Evolutionary conservation across 2,888 invertebrate genomes (phyloP).

Genomic region (Bellardia pandia): DNA sequence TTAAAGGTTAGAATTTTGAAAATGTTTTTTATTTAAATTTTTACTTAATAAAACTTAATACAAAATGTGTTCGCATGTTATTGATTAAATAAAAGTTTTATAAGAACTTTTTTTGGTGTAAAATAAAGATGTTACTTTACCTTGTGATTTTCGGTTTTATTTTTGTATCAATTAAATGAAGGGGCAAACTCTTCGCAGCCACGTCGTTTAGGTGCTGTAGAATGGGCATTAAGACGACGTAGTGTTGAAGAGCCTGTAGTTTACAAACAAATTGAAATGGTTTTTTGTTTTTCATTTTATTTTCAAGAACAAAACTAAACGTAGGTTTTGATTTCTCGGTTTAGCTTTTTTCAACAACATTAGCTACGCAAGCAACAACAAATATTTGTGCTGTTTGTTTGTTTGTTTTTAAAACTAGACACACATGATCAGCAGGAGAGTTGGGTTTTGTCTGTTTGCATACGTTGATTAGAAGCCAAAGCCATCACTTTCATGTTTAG

Average conservation of each 20-base stretch:
- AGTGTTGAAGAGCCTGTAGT: slow-evolving; percentile 72
- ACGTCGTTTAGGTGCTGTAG: slow-evolving; percentile 70
- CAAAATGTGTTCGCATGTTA: slow-evolving; percentile 47
- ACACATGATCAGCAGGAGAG: slow-evolving; percentile 70
- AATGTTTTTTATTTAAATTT: slow-evolving; percentile 13
- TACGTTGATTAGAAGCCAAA: slow-evolving; percentile 70
- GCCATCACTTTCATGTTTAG: slow-evolving; percentile 65
- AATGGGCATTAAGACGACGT: slow-evolving; percentile 69
- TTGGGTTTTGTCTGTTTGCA: slow-evolving; percentile 55
- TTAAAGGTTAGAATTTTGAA: slow-evolving; percentile 63
- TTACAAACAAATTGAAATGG: slow-evolving; percentile 52
- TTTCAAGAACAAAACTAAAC: slow-evolving; percentile 60
- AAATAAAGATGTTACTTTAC: slow-evolving; percentile 69
- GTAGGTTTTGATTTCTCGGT: slow-evolving; percentile 36
- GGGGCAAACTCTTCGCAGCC: slow-evolving; percentile 71
- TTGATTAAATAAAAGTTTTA: slow-evolving; percentile 42
- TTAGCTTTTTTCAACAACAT: slow-evolving; percentile 52
- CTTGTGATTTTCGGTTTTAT: slow-evolving; percentile 68
- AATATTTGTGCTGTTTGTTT: slow-evolving; percentile 57
- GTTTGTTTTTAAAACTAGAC: slow-evolving; percentile 59
- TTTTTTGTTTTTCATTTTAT: neutral
- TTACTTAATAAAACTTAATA: slow-evolving; percentile 50
- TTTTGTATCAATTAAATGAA: slow-evolving; percentile 57
- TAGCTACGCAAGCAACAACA: slow-evolving; percentile 25
- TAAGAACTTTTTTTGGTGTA: slow-evolving; percentile 54